Conservation (phyloP, 2,797 vertebrate species). For the Spatula clypeata region DNA sequence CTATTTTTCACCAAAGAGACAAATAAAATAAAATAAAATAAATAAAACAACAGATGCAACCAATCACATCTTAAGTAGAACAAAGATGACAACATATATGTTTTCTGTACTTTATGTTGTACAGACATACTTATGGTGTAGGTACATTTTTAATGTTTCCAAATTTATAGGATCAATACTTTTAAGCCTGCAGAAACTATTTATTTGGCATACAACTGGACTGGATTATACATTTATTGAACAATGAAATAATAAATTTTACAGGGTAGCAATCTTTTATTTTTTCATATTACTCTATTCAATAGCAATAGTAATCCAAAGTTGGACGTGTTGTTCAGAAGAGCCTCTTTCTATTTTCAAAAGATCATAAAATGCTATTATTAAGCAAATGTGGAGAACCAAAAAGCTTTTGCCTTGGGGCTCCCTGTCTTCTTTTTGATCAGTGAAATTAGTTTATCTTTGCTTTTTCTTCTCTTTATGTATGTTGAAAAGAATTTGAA, state of each 20-base stretch:
- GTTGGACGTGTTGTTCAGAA: background rate
- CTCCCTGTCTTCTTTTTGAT: background rate
- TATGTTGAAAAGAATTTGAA: slow-evolving; percentile 37
- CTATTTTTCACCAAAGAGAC: background rate
- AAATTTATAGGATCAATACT: background rate
- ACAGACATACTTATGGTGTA: background rate
- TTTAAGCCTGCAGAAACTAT: background rate
- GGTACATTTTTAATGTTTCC: background rate
- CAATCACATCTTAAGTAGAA: background rate
- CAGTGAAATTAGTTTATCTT: background rate
- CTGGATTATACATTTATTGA: background rate
- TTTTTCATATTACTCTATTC: background rate
- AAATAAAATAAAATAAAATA: background rate
- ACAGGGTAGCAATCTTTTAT: background rate
- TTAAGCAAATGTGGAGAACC: slow-evolving; percentile 12
- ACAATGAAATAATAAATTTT: background rate
- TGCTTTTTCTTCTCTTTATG: background rate
- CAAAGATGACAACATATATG: background rate
- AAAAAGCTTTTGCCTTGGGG: background rate
- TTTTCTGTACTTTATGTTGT: background rate
- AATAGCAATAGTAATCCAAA: background rate
- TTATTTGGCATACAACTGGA: background rate
- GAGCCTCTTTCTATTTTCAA: background rate
- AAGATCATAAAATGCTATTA: background rate
- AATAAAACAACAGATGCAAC: background rate